Evolutionary conservation across 2,888 invertebrate species (phyloP).

Genomic region (Leuctra nigra): DNA sequence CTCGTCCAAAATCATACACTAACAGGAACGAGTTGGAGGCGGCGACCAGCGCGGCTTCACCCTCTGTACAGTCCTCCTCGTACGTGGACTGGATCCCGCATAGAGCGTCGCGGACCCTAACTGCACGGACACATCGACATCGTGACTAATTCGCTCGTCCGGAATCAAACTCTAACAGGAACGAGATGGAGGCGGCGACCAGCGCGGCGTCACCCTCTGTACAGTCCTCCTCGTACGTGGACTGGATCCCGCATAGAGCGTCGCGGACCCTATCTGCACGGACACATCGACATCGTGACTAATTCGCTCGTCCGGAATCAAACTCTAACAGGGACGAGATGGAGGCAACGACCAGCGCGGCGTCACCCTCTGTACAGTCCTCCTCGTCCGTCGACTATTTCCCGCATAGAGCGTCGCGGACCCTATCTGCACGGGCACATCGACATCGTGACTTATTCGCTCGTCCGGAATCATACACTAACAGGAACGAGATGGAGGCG

Average conservation of each 20-base stretch:
- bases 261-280: not conserved
- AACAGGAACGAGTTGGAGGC: slow-evolving; percentile 37
- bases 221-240: too few species aligned
- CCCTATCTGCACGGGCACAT: not conserved
- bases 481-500: too few species aligned
- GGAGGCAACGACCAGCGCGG: slow-evolving; percentile 34
- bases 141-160: too few species aligned
- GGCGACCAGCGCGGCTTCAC: slow-evolving; percentile 35
- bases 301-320: too few species aligned
- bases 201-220: too few species aligned
- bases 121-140: not conserved
- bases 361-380: slow-evolving; percentile 36
- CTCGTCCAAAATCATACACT: too few species aligned
- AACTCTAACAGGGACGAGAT: slow-evolving; percentile 38
- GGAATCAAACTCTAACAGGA: too few species aligned
- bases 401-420: not conserved
- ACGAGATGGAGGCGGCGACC: too few species aligned
- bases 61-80: slow-evolving; percentile 35
- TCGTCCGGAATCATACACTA: too few species aligned
- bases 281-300: not conserved
- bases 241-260: too few species aligned
- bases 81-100: not conserved
- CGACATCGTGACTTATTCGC: too few species aligned
- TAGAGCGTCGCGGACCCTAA: not conserved
- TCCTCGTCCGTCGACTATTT: slow-evolving; percentile 6